Conservation (phyloP, 2,888 invertebrate genomes). For the Drosophila neotestacea region DNA sequence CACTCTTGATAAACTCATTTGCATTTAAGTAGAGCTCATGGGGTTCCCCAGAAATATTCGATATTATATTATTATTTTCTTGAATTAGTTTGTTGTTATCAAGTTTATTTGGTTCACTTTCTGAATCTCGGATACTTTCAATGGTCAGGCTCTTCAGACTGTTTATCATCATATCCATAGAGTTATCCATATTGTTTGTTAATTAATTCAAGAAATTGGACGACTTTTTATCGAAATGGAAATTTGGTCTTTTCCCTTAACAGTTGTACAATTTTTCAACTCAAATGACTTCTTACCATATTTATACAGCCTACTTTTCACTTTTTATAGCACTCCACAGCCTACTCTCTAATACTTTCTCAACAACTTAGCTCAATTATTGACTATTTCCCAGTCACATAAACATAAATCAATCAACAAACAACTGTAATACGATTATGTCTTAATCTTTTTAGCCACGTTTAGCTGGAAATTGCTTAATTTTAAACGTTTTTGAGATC, state of each 20-base stretch:
- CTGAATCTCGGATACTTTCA: background rate
- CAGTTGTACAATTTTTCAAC: background rate
- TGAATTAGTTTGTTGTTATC: background rate
- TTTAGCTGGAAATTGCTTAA: slow-evolving; percentile 8
- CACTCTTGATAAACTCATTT: background rate
- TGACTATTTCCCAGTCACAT: background rate
- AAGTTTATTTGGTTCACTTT: background rate
- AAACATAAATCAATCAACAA: background rate
- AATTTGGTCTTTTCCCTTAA: slow-evolving; percentile 8
- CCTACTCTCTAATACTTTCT: background rate
- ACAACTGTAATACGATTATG: background rate
- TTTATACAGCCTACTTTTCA: background rate
- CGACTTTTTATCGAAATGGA: slow-evolving; percentile 1
- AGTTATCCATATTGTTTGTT: slow-evolving; percentile 13
- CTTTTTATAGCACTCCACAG: background rate
- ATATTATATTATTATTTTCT: too few relatives aligned
- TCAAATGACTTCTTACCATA: background rate
- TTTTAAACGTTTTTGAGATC: background rate
- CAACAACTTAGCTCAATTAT: background rate
- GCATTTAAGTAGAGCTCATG: background rate
- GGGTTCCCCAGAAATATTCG: background rate
- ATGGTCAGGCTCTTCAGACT: background rate
- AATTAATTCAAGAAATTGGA: background rate
- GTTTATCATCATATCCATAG: background rate
- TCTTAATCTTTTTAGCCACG: background rate